Evolutionary conservation across 2,888 invertebrate genomes (phyloP).

Genomic region (Campoplex nolae): DNA sequence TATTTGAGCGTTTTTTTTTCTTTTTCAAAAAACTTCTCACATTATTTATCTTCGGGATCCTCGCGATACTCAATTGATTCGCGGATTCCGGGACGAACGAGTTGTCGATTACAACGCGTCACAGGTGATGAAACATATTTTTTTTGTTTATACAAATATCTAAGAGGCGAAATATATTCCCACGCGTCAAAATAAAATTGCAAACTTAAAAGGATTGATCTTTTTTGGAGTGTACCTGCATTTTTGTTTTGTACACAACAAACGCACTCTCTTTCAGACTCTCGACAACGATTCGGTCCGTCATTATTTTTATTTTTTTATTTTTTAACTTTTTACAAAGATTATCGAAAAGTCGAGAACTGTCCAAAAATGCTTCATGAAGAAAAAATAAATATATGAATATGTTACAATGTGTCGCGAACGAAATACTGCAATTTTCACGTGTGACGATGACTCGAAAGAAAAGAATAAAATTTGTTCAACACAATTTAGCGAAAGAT

Average conservation of each 20-base stretch:
- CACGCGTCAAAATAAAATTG: slow-evolving; percentile 46
- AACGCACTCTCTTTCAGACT: neutral
- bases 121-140: slow-evolving; percentile 20
- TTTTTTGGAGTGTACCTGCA: neutral
- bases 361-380: slow-evolving; percentile 37
- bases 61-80: neutral
- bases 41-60: neutral
- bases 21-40: neutral
- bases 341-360: neutral
- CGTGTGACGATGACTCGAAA: neutral
- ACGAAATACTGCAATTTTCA: slow-evolving; percentile 53
- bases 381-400: slow-evolving; percentile 67
- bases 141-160: slow-evolving; percentile 37
- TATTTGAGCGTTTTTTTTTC: neutral
- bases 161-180: slow-evolving; percentile 23
- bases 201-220: slow-evolving; percentile 17
- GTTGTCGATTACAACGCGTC: slow-evolving; percentile 27
- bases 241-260: neutral
- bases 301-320: neutral
- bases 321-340: neutral
- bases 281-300: neutral
- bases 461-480: neutral
- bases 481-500: neutral
- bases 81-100: slow-evolving; percentile 10
- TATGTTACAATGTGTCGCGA: slow-evolving; percentile 45